phyloP scores from a whole-genome alignment of 2,113 vertebrate genomes.

The Pituophis catenifer region DNA sequence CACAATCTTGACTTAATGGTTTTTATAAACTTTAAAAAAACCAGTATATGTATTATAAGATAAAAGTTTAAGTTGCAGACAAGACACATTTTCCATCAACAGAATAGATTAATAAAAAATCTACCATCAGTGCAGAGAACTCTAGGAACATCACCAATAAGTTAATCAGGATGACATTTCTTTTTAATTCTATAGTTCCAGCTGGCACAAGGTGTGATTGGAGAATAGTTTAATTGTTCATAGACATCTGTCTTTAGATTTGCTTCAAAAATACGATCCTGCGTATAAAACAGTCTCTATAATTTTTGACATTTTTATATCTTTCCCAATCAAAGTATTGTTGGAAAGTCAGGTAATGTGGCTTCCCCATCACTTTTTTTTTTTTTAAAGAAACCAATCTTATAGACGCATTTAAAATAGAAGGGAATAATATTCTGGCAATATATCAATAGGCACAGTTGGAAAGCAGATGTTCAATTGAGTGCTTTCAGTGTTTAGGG shows the following conservation, averaged over 20 bases:
- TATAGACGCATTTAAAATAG: constrained; percentile 66
- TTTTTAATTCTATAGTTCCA: constrained; percentile 76
- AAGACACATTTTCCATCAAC: constrained; percentile 67
- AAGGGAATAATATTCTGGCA: constrained; percentile 68
- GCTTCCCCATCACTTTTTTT: constrained; percentile 9
- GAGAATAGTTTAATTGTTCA: constrained; percentile 74
- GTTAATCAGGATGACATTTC: constrained; percentile 78
- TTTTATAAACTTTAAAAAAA: constrained; percentile 63
- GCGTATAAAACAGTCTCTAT: constrained; percentile 64
- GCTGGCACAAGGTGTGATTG: constrained; percentile 76
- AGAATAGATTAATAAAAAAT: constrained; percentile 73
- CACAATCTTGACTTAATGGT: constrained; percentile 68
- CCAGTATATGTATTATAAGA: constrained; percentile 65
- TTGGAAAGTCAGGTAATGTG: constrained; percentile 73
- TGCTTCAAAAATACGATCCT: constrained; percentile 75
- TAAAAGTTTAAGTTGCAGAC: constrained; percentile 70
- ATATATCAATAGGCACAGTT: constrained; percentile 78
- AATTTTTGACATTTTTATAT: constrained; percentile 75
- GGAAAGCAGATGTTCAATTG: constrained; percentile 77
- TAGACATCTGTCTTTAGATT: constrained; percentile 78
- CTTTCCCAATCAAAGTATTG: constrained; percentile 76
- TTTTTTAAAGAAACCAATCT: constrained; percentile 44
- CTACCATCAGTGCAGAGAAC: constrained; percentile 69
- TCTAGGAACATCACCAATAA: constrained; percentile 63
- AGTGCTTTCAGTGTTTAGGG: constrained; percentile 67